phyloP scores from a whole-genome alignment of 1,140 invertebrate genomes.

The Cherax destructor region DNA sequence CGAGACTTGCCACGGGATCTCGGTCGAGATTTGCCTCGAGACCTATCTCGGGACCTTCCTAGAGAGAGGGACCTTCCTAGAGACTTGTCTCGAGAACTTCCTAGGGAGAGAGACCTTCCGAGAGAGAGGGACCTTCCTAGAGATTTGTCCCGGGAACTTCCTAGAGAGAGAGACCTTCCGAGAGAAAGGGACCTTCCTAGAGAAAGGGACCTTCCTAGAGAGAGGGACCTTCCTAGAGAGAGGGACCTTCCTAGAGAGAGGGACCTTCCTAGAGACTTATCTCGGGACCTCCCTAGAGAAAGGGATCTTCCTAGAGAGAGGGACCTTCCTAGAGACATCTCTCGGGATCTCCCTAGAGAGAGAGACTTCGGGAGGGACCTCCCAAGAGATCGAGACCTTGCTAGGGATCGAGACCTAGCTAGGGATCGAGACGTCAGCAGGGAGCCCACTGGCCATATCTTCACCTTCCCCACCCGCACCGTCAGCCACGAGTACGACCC shows the following conservation, averaged over 20 bases:
- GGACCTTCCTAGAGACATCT: conserved; percentile 20
- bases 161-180: conserved; percentile 16
- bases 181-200: conserved; percentile 29
- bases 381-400: conserved; percentile 23
- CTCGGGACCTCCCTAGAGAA: conserved; percentile 17
- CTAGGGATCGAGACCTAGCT: conserved; percentile 14
- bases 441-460: conserved; percentile 37
- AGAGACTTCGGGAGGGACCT: background rate
- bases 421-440: conserved; percentile 33
- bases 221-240: conserved; percentile 34
- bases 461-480: conserved; percentile 46
- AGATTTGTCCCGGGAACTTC: conserved; percentile 14
- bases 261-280: conserved; percentile 14
- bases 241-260: conserved; percentile 30
- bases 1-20: conserved; percentile 39
- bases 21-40: conserved; percentile 14
- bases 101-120: conserved; percentile 36
- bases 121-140: conserved; percentile 17
- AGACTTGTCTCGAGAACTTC: conserved; percentile 13
- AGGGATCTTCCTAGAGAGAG: conserved; percentile 24
- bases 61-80: conserved; percentile 32
- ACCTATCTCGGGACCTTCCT: conserved; percentile 20
- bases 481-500: conserved; percentile 50
- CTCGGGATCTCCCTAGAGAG: conserved; percentile 16
- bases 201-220: conserved; percentile 24